Evolutionary conservation across 2,888 invertebrate species (phyloP), one percentile per base, ranked within the genome.

Genomic region (Cerastis leucographa): DNA sequence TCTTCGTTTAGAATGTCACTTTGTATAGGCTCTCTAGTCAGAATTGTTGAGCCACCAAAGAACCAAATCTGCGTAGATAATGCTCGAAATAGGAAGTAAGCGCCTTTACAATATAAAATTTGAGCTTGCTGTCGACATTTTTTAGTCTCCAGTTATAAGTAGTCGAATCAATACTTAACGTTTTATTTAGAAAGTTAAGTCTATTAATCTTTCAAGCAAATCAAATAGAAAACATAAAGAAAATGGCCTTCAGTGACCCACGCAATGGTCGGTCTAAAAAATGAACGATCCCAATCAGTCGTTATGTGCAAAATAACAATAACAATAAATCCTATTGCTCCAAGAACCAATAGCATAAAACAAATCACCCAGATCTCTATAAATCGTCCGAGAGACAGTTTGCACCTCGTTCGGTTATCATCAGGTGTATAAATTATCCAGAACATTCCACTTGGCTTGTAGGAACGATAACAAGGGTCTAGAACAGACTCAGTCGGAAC

Each of bases 351-450:
- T 22, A n/a, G n/a, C 25, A 9, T 46, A 29, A 11, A 35, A 35
- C 49, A 56, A 2, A 19, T 74, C 12, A 51, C 22, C 25, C 22
- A 51, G 56, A 56, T 59, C 67, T 51, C 62, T 29, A 5, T 76
- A 76, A 74, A 74, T 83, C 79, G 64, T 61, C 12, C 51, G 17
- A 64, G 64, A 22, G 69, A 51, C 49, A 78, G 54, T 80, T 77
- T 61, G 71, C 71, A 69, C 68, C 54, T 66, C 46, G 66, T 69
- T 62, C 22, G 35, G 68, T 73, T 64, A 72, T 74, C 51, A 75
- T 61, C 56, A 65, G 68, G n/a, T 42, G 65, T 11, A 85, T 75
- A 78, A 78, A 78, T 85, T 76, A 77, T 80, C 29, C 56, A 73
- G 77, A 86, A 70, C 56, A 80, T 71, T 68, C 61, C 66, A 66